Base-by-base conservation (phyloP, 2,113 vertebrate genomes). In the Synodontis membranacea region DNA sequence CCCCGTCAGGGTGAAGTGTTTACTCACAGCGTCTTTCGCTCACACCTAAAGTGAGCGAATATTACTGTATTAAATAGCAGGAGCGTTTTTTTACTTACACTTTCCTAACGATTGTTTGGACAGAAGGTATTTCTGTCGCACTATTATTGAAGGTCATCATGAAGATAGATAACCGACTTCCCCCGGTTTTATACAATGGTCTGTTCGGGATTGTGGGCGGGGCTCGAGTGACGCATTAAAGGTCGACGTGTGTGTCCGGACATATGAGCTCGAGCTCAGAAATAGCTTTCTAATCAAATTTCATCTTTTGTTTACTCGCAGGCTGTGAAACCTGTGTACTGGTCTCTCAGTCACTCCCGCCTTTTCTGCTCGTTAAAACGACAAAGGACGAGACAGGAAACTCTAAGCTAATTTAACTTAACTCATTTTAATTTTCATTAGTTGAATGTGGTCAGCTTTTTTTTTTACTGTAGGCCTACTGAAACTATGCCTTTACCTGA, bases 161-260 rank as follows among this genome's bases (percentile, higher is more conserved):
- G 34, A 21, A 42, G 10, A 42, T 58, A 58, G 6, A 46, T 1
- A n/a, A n/a, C n/a, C n/a, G 15, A 52, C 14, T 7, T 10, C 48
- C 68, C 82, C 58, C 37, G 34, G n/a, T n/a, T n/a, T n/a, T 70
- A 58, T 25, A 46, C 17, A 84, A 72, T 82, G 86, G 82, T 80
- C 72, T 19, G 70, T 68, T 28, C 44, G 79, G n/a, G 19, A 19
- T 17, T 80, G 60, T 54, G 62, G 85, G 90, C 86, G 84, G 78
- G 23, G 81, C n/a, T 52, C 70, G 84, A 76, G 23, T 87, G 78
- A 89, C 85, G 85, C 89, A 89, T 80, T 80, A 80, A 89, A 88
- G 86, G 84, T 89, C 84, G 82, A 78, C 78, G 81, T 52, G 70
- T 70, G 39, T 84, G 84, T 89, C 42, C 48, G 84, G 86, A 87